Evolutionary conservation across 2,113 vertebrate genomes (phyloP), one percentile per base, ranked within the genome.

Genomic region (Solea senegalensis): DNA sequence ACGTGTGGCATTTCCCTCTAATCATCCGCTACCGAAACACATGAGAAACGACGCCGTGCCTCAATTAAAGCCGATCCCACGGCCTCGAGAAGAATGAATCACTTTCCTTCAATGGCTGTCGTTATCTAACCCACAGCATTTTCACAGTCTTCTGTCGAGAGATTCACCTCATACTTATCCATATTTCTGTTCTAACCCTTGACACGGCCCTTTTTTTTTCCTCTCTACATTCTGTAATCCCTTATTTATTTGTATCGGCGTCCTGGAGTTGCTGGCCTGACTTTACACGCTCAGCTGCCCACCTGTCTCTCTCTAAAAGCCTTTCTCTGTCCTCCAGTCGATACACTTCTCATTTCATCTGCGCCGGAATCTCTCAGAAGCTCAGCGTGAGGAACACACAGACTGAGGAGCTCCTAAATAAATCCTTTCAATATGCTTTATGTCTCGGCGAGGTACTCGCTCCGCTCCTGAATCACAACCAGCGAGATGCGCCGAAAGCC

Each of bases 1-100:
- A 76, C 75, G 57, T 87, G 80, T 87, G 88, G 72, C 82, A 84
- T 84, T 89, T 84, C 21, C 54, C 79, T 86, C 77, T 86, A 80
- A 88, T 91, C 78, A 88, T 76, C 75, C 51, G 55, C 34, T 75
- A 80, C 78, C 75, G 81, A 68, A 86, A 80, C 80, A 72, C 72
- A 63, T 40, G 53, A 86, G 43, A 76, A 82, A 78, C n/a, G 49
- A 34, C 13, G 72, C 28, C 15, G 28, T 39, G 11, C 63, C 71
- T 76, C 81, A 78, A 77, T 85, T 73, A 82, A 68, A 69, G 40
- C 41, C 3, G 3, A 1, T 71, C 60, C 57, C 21, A 2, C 21
- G 12, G 41, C 69, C 72, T 46, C 62, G 0, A 3, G 65, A 59
- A 77, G 65, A 52, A 69, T 34, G 2, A 65, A 58, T 69, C 58